Base-by-base conservation (phyloP, 2,113 vertebrate species). In the Tragulus kanchil region DNA sequence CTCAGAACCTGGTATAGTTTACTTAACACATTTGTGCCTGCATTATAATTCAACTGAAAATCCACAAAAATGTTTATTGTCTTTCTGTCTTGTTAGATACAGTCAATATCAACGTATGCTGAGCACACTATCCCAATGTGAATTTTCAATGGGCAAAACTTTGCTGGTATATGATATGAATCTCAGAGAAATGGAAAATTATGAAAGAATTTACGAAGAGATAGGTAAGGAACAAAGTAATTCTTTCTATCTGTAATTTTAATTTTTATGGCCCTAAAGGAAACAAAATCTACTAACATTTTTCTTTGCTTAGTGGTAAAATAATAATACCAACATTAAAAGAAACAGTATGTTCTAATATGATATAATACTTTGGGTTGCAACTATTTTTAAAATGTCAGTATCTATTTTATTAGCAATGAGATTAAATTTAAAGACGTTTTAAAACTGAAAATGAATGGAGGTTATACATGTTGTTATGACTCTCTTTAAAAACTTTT, bases 61-160 rank as follows among this genome's bases (percentile, higher is more conserved):
- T 50, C 28, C 21, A 42, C 19, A 85, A 75, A 77, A 11, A 6
- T 13, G n/a, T 89, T 85, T 64, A 61, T 58, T 78, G 45, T 85
- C 5, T 82, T 73, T 94, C 4, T 77, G 52, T 81, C 15, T 85
- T 12, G 23, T 67, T 87, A 99, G 99, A 25, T 99, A 99, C 31
- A 99, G 99, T 67, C 99, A 99, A 95, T 99, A 99, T 97, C 99
- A 99, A 96, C 99, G 99, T 65, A 99, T 99, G 99, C 95, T 99
- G 96, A 99, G 99, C 48, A 99, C 98, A 52, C 97, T 99, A 98
- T 99, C 99, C 14, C 99, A 99, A 42, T 99, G 99, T 98, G 99
- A 99, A 96, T 99, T 99, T 98, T 99, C 99, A 36, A 99, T 99
- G 99, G 99, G 99, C 62, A 99, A 99, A 98, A 99, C 99, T 3